A percentile compares a stretch with the other conserved stretches of the same genome.
These are phyloP conservation scores for Tetramorium simillimum DNA, from an alignment of 1,140 invertebrate species.

Conservation along the genomic window DNA sequence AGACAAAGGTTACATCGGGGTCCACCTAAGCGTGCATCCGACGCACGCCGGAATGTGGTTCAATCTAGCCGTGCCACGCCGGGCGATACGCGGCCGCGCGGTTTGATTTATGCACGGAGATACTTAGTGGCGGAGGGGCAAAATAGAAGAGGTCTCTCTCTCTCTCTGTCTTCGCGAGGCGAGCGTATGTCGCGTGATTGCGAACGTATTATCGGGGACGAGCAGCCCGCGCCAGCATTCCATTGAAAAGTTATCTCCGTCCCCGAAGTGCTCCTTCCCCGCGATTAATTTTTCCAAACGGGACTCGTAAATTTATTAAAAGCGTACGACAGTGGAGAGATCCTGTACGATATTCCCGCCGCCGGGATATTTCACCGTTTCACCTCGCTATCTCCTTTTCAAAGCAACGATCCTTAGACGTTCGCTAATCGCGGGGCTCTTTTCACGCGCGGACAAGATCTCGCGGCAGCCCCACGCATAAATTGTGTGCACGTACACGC, in stretches of 20 bases:
- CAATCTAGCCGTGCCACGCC: slow-evolving; percentile 21
- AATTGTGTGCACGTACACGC: not conserved
- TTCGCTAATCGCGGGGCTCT: slow-evolving; percentile 13
- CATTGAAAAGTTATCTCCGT: slow-evolving; percentile 25
- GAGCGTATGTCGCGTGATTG: slow-evolving; percentile 26
- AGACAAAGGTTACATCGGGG: slow-evolving; percentile 27
- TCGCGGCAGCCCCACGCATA: slow-evolving; percentile 1
- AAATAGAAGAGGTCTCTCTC: not conserved
- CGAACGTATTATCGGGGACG: slow-evolving; percentile 24
- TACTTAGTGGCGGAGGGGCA: not conserved
- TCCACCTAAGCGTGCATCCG: slow-evolving; percentile 9
- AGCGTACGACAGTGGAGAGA: not conserved
- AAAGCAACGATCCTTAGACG: not conserved
- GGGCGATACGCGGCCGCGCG: slow-evolving; percentile 9
- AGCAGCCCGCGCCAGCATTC: not conserved
- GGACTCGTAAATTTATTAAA: not conserved
- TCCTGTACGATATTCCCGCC: not conserved
- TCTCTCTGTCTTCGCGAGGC: too few relatives aligned
- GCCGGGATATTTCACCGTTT: not conserved
- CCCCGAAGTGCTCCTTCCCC: not conserved
- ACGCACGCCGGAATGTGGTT: slow-evolving; percentile 45
- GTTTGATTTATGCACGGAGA: slow-evolving; percentile 55
- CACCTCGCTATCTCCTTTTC: not conserved
- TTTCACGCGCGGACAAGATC: not conserved
- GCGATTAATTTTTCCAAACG: not conserved